These are phyloP conservation scores for Cirrhinus molitorella DNA, from an alignment of 2,797 vertebrate species.

Conservation along the genomic window DNA sequence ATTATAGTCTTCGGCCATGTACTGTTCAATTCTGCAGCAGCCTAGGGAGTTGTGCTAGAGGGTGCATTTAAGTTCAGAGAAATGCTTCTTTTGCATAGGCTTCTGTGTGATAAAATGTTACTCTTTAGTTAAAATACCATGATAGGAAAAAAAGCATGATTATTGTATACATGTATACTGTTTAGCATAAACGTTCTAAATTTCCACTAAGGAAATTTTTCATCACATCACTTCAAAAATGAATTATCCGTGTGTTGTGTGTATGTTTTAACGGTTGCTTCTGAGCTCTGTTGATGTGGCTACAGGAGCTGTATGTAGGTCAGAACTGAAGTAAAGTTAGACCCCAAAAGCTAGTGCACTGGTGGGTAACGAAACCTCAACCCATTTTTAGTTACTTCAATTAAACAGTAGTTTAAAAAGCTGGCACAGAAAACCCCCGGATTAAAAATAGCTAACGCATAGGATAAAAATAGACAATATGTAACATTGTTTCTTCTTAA, in stretches of 20 bases:
- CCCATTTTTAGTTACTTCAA: neutral
- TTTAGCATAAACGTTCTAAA: neutral
- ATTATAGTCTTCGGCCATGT: slow-evolving; percentile 14
- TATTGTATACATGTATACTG: neutral
- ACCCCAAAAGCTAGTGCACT: neutral
- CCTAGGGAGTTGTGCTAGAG: slow-evolving; percentile 19
- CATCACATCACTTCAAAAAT: neutral
- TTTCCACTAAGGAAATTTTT: neutral
- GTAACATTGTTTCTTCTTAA: neutral
- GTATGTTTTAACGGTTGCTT: neutral
- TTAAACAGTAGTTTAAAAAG: neutral
- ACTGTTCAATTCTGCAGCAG: slow-evolving; percentile 28
- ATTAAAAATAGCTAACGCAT: neutral
- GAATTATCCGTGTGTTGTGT: too few species aligned
- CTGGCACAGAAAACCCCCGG: neutral
- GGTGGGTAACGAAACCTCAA: neutral
- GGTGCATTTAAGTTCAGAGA: neutral
- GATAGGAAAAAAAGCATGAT: neutral
- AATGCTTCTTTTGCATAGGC: neutral
- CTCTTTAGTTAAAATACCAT: neutral
- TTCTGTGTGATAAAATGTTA: neutral
- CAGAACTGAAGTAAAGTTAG: neutral
- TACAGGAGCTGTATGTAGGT: slow-evolving; percentile 11
- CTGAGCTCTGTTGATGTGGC: neutral
- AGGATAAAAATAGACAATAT: neutral